phyloP scores from a whole-genome alignment of 2,113 vertebrate species.

The Corvus moneduloides region DNA sequence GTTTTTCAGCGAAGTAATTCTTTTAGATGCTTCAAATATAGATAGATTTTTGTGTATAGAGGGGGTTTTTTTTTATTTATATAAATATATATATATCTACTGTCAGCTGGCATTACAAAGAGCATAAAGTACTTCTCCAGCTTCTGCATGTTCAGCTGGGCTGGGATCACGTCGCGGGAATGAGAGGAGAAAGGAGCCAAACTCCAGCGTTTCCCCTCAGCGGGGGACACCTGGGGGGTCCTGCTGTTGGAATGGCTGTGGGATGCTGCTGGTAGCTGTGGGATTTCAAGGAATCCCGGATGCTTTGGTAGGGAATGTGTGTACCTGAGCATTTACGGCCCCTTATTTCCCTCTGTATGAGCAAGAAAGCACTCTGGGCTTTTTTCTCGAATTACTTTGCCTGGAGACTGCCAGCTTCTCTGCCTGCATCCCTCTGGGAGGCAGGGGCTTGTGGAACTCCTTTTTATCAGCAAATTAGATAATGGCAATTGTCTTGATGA shows the following conservation, averaged over 20 bases:
- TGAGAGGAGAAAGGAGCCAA: background rate
- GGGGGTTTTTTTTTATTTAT: background rate
- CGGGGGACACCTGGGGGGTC: background rate
- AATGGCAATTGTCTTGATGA: background rate
- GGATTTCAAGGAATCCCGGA: background rate
- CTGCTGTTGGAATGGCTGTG: background rate
- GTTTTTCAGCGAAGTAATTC: background rate
- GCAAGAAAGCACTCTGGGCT: background rate
- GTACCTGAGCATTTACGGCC: background rate
- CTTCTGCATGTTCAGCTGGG: background rate
- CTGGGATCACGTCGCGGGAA: accelerated
- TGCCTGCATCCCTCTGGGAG: background rate
- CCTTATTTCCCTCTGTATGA: background rate
- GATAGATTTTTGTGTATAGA: background rate
- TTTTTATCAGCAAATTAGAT: background rate
- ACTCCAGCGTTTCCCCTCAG: background rate
- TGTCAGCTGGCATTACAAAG: background rate
- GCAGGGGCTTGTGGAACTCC: background rate
- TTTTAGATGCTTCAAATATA: background rate
- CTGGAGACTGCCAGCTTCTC: background rate
- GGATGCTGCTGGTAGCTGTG: background rate
- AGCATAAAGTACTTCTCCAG: background rate
- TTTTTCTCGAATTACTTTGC: background rate
- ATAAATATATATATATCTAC: background rate
- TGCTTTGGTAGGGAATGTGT: background rate